Base-by-base conservation (phyloP, 2,797 vertebrate species). In the Sandelia bainsii region DNA sequence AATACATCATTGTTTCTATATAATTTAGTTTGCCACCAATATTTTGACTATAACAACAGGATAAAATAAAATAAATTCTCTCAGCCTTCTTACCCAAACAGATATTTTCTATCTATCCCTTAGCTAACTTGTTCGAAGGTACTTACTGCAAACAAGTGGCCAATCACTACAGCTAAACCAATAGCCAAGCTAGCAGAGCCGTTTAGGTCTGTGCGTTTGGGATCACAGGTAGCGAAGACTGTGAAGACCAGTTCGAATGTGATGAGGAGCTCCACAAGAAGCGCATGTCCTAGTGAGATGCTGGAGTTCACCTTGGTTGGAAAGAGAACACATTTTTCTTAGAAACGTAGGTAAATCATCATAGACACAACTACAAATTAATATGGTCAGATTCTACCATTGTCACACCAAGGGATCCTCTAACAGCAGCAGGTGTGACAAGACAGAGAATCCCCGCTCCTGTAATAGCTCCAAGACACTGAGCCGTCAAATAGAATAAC, bases 61-160 rank as follows among this genome's bases (percentile, higher is more conserved):
- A 29, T 8, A 32, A 22, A 73, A 34, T 9, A 19, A 58, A 12
- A 52, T 16, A 44, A 25, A 73, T 48, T 45, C 17, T 39, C 19
- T 17, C 4, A 40, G 39, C 39, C 40, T 39, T 39, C 37, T 1
- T 62, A 40, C 9, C 29, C 8, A 1, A 8, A 27, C 32, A 72
- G 39, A 11, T n/a, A 45, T 54, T 66, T 60, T 11, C 62, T 34
- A 51, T 62, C 0, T 42, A 19, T 45, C 8, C 32, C 13, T 40
- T 10, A 29, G 6, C 2, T 23, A 17, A 45, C 1, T 61, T 14
- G 27, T 32, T 16, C n/a, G 22, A 69, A 72, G 20, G 17, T 61
- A 96, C 98, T 97, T 94, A 99, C 97, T 67, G 96, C 98, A 93
- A 99, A 98, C 76, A 99, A 92, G 89, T 99, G 98, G 69, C 98